Conservation (phyloP, 2,797 vertebrate genomes). For the Acrossocheilus fasciatus region DNA sequence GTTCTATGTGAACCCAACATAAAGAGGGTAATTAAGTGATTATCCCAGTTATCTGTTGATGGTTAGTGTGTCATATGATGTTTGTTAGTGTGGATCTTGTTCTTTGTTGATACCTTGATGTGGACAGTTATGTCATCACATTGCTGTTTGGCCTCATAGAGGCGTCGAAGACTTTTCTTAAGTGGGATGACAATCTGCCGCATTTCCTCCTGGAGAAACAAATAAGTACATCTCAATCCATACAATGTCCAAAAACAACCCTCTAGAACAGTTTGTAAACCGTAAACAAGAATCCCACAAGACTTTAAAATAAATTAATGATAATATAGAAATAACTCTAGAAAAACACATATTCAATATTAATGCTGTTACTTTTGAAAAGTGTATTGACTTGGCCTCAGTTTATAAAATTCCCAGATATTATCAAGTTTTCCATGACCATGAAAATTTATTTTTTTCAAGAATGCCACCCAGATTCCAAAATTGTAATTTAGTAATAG, state of each 20-base stretch:
- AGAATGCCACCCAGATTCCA: neutral
- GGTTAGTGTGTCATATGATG: neutral
- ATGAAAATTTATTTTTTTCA: neutral
- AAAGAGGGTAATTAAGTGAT: neutral
- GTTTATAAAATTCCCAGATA: neutral
- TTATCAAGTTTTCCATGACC: neutral
- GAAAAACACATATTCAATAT: neutral
- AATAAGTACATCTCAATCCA: neutral
- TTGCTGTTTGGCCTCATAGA: conserved; percentile 84
- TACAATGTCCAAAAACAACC: neutral
- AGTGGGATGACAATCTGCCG: conserved; percentile 74
- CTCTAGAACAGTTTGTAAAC: neutral
- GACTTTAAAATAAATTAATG: too few relatives aligned
- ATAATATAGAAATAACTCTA: neutral
- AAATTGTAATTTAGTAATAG: neutral
- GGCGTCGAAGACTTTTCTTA: conserved; percentile 77
- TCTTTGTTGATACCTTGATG: conserved; percentile 80
- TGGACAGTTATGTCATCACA: conserved; percentile 82
- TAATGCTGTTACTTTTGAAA: neutral
- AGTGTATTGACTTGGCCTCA: neutral
- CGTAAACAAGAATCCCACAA: neutral
- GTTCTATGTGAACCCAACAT: conserved; percentile 66
- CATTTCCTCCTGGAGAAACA: conserved; percentile 71
- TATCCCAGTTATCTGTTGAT: neutral
- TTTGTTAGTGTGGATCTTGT: conserved; percentile 29